These are phyloP conservation scores for Lamellibrachia satsuma DNA, from an alignment of 2,888 invertebrate genomes.

Conservation along the genomic window DNA sequence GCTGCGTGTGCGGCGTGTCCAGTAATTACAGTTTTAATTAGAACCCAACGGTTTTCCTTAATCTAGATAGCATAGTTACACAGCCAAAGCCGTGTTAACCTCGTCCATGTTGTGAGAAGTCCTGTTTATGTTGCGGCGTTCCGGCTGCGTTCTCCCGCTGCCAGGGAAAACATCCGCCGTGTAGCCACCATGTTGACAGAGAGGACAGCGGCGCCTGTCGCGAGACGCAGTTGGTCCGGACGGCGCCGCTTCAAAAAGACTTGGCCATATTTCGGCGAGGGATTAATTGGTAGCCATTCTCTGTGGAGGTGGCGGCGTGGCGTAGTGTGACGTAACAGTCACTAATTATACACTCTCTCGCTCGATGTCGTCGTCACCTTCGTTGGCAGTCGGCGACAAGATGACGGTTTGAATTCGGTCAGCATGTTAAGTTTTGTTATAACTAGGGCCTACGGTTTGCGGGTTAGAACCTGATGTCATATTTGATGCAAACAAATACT, in stretches of 20 bases:
- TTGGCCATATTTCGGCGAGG: neutral
- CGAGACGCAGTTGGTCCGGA: neutral
- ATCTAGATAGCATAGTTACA: neutral
- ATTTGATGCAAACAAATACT: too few species aligned
- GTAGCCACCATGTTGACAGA: neutral
- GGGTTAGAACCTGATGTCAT: neutral
- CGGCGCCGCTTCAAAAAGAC: neutral
- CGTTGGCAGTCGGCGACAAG: neutral
- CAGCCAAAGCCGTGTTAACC: neutral
- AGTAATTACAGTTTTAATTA: conserved; percentile 13
- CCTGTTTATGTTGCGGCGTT: neutral
- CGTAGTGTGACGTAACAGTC: neutral
- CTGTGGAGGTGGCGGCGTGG: neutral
- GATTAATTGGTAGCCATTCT: conserved; percentile 6
- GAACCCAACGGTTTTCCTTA: conserved; percentile 1
- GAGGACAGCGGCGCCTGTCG: neutral
- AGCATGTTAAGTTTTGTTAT: neutral
- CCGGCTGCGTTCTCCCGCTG: neutral
- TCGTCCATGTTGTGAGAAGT: neutral
- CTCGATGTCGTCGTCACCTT: neutral
- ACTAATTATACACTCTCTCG: conserved; percentile 11
- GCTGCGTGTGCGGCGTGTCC: neutral
- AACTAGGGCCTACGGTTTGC: neutral
- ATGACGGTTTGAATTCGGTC: neutral
- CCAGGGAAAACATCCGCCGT: neutral